phyloP scores from a whole-genome alignment of 2,113 vertebrate species.

The Terrapene triunguis region DNA sequence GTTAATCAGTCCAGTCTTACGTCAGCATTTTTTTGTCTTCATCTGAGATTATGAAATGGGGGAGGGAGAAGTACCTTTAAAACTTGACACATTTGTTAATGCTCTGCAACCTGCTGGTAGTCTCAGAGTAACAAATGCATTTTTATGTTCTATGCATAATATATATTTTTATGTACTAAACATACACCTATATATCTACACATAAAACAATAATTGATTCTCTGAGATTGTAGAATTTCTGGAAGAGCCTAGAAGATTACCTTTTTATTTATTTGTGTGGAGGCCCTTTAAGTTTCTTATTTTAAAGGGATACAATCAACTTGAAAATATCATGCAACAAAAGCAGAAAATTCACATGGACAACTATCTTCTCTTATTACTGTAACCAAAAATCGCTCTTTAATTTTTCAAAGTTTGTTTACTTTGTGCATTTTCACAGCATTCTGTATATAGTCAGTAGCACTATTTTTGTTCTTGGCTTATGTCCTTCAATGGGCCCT shows the following conservation, averaged over 20 bases:
- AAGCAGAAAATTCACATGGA: not conserved
- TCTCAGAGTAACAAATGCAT: not conserved
- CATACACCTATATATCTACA: not conserved
- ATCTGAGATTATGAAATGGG: constrained; percentile 43
- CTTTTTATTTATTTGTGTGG: not conserved
- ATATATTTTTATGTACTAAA: not conserved
- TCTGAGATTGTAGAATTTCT: not conserved
- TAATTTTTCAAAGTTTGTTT: not conserved
- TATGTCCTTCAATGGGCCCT: not conserved
- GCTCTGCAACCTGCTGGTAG: not conserved
- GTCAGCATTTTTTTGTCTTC: constrained; percentile 30
- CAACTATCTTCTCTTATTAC: not conserved
- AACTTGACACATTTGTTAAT: not conserved
- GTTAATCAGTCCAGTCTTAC: constrained; percentile 29
- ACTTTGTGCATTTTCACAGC: not conserved
- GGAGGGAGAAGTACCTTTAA: constrained; percentile 13
- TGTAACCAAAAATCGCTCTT: not conserved
- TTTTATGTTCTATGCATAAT: not conserved
- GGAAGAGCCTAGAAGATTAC: not conserved
- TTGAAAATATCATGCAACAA: not conserved
- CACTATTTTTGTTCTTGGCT: not conserved
- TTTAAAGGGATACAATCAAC: not conserved
- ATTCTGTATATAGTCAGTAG: not conserved
- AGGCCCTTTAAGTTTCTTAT: not conserved
- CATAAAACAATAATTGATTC: too few relatives aligned